Evolutionary conservation across 2,888 invertebrate species (phyloP).

Genomic region (Ectobius pallidus): DNA sequence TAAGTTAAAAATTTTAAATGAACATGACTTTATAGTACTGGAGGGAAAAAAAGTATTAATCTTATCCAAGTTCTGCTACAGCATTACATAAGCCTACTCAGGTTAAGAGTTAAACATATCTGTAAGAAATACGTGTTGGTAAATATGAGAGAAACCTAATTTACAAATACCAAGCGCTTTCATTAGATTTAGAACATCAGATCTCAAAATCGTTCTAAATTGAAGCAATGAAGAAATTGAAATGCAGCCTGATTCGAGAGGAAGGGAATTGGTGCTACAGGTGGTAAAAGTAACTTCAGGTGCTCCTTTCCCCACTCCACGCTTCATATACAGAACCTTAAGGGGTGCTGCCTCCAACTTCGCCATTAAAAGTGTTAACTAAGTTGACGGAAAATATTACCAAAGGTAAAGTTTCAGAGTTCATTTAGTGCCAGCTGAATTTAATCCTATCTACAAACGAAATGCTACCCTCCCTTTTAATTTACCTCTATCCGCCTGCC

Average conservation of each 20-base stretch:
- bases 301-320: neutral
- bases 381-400: constrained; percentile 14
- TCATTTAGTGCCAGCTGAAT: constrained; percentile 13
- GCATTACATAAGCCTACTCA: too few relatives aligned
- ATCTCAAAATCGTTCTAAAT: too few relatives aligned
- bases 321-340: neutral
- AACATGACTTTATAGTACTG: too few relatives aligned
- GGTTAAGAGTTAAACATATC: too few relatives aligned
- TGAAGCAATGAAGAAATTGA: too few relatives aligned
- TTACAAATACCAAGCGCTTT: too few relatives aligned
- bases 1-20: too few relatives aligned
- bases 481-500: neutral
- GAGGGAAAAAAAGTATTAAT: too few relatives aligned
- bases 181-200: too few relatives aligned
- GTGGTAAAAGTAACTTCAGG: constrained; percentile 6
- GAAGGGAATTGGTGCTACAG: neutral
- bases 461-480: neutral
- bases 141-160: too few relatives aligned
- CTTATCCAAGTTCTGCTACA: too few relatives aligned
- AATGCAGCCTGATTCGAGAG: neutral
- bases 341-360: neutral
- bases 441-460: constrained; percentile 6
- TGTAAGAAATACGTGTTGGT: too few relatives aligned
- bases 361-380: constrained; percentile 9
- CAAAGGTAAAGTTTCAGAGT: constrained; percentile 15